phyloP scores from a whole-genome alignment of 1,140 invertebrate genomes.

The Planococcus citri region DNA sequence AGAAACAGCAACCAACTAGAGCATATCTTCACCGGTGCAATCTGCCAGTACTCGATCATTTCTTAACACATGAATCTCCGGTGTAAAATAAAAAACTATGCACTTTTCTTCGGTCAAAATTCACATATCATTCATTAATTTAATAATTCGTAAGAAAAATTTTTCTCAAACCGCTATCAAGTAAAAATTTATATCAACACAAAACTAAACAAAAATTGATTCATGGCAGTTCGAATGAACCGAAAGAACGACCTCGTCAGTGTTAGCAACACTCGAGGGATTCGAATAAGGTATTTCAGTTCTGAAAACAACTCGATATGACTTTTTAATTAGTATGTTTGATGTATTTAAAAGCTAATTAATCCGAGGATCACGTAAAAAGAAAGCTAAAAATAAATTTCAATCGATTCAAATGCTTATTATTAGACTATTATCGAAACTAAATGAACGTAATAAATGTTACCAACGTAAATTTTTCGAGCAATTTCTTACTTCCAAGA shows the following conservation, averaged over 20 bases:
- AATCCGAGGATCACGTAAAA: too few relatives aligned
- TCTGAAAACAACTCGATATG: too few relatives aligned
- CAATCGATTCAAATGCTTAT: not conserved
- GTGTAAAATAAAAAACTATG: not conserved
- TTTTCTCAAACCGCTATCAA: not conserved
- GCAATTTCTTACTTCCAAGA: not conserved
- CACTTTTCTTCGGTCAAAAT: not conserved
- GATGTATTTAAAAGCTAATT: too few relatives aligned
- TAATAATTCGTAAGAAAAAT: too few relatives aligned
- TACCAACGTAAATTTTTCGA: not conserved
- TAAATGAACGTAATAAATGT: not conserved
- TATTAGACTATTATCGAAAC: not conserved
- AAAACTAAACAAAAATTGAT: not conserved
- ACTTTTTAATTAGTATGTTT: too few relatives aligned
- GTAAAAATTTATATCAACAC: not conserved
- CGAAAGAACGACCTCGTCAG: not conserved
- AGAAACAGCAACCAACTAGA: slow-evolving; percentile 14
- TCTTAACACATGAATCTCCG: not conserved
- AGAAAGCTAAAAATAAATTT: too few relatives aligned
- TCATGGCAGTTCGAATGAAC: not conserved
- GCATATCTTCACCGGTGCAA: slow-evolving; percentile 13
- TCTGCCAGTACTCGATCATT: slow-evolving; percentile 13
- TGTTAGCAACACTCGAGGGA: not conserved
- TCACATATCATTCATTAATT: not conserved
- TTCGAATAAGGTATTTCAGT: too few relatives aligned